phyloP scores from a whole-genome alignment of 2,113 vertebrate species.

The Prunella fulvescens region DNA sequence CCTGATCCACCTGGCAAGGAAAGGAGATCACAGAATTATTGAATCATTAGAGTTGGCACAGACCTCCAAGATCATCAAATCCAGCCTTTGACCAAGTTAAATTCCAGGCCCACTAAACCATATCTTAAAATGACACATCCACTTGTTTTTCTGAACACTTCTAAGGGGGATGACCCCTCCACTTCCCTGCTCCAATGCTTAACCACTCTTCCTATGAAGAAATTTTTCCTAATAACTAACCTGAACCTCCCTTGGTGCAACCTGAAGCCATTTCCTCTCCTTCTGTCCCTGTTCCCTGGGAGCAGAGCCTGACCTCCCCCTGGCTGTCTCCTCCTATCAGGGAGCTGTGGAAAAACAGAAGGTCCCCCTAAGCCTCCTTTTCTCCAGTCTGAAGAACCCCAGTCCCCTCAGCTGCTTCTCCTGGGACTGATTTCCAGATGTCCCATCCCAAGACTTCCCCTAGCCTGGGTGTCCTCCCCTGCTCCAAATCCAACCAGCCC shows the following conservation, averaged over 20 bases:
- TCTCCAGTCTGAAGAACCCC: background rate
- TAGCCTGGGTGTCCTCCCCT: background rate
- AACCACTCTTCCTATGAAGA: background rate
- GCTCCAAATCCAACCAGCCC: background rate
- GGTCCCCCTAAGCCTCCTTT: background rate
- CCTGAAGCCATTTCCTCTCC: accelerated
- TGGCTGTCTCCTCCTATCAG: background rate
- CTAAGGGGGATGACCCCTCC: background rate
- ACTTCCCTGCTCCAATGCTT: background rate
- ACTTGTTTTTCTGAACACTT: background rate
- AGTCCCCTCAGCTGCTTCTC: background rate
- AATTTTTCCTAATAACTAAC: background rate
- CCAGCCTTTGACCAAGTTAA: background rate
- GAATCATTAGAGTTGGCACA: background rate
- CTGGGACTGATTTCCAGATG: background rate
- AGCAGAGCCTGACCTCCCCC: accelerated
- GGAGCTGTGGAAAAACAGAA: background rate
- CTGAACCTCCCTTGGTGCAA: background rate
- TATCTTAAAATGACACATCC: background rate
- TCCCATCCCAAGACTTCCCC: background rate
- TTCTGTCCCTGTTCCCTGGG: background rate
- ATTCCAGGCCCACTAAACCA: background rate
- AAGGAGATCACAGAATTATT: background rate
- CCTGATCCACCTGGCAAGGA: accelerated
- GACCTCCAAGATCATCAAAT: no score